Conservation (phyloP, 2,888 invertebrate genomes). For the Nasonovia ribisnigri region DNA sequence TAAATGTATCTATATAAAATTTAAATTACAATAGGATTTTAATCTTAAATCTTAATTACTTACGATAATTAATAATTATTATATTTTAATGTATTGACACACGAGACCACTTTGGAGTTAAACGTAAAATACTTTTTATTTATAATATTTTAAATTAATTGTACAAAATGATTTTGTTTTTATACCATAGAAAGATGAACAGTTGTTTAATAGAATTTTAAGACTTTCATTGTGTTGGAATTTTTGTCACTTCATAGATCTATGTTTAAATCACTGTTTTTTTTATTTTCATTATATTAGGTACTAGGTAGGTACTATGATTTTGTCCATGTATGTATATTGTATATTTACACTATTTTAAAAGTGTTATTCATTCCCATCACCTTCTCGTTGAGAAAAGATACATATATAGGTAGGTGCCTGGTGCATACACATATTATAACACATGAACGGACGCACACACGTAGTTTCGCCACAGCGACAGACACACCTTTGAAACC, state of each 20-base stretch:
- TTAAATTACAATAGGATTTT: background rate
- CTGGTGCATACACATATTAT: background rate
- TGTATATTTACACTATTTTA: background rate
- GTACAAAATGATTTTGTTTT: background rate
- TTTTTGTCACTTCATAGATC: background rate
- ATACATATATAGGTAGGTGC: background rate
- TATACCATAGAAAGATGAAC: background rate
- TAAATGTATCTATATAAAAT: background rate
- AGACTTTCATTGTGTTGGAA: background rate
- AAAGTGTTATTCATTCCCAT: background rate
- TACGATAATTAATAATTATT: too few relatives aligned
- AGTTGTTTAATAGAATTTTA: background rate
- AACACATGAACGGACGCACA: background rate
- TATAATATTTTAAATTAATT: background rate
- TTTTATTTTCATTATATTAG: background rate
- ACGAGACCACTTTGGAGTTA: too few relatives aligned
- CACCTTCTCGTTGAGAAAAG: background rate
- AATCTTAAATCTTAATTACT: too few relatives aligned
- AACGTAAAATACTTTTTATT: too few relatives aligned
- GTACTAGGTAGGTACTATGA: too few relatives aligned
- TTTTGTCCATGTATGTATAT: background rate
- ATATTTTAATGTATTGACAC: too few relatives aligned
- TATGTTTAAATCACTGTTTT: background rate
- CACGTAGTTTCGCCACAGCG: background rate
- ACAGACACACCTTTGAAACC: background rate